Conservation (phyloP, 2,113 vertebrate genomes). For the Mormyrus iriodes region DNA sequence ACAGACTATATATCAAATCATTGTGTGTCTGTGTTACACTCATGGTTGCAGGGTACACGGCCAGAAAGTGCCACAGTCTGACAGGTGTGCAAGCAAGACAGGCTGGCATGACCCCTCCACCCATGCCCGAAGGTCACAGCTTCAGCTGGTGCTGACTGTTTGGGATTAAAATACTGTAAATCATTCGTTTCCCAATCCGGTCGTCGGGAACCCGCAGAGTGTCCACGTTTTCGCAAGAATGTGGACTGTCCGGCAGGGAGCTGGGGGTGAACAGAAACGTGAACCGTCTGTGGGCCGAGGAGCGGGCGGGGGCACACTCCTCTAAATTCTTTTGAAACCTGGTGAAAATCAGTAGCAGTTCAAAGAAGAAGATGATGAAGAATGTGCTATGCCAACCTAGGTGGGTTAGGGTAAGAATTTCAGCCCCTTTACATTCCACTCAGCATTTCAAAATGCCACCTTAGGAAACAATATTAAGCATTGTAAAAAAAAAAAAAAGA, state of each 20-base stretch:
- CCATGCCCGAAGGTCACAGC: slow-evolving; percentile 35
- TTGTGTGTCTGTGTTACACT: neutral
- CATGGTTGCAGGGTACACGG: neutral
- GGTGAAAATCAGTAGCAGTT: neutral
- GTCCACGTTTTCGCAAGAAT: neutral
- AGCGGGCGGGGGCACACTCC: neutral
- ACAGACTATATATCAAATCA: neutral
- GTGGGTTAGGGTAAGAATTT: neutral
- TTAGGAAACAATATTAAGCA: slow-evolving; percentile 6
- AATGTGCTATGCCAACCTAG: neutral
- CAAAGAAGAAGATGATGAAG: neutral
- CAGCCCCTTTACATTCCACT: neutral
- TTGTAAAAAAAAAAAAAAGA: neutral
- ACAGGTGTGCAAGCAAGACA: slow-evolving; percentile 52
- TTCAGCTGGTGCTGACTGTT: slow-evolving; percentile 12
- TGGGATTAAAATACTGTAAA: neutral
- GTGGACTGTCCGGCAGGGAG: neutral
- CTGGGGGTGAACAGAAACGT: neutral
- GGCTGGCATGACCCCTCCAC: slow-evolving; percentile 25
- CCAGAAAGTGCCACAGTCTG: neutral
- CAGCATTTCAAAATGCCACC: neutral
- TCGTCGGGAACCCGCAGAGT: neutral
- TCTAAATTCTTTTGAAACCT: neutral
- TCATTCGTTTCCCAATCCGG: neutral
- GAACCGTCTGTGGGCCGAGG: neutral